Evolutionary conservation across 2,113 vertebrate species (phyloP), one percentile per base, ranked within the genome.

Genomic region (Gymnocephalus cernua): DNA sequence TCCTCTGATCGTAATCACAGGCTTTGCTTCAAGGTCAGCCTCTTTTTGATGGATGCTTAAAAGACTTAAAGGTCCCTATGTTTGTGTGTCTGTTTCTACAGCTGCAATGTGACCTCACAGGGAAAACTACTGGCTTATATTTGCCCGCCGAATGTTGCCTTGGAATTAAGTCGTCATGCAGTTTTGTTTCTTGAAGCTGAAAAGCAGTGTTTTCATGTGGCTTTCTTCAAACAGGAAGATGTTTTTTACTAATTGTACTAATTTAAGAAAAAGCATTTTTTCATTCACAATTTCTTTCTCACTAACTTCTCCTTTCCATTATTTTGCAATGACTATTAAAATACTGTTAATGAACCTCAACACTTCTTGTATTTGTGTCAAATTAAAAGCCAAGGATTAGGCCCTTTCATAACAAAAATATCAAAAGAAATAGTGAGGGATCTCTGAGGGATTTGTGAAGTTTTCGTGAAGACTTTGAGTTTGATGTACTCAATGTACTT

Each of bases 1-100:
- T 67, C 23, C 32, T 73, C 29, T 67, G 74, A 75, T 73, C 35
- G 8, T 47, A 35, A 84, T 80, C 56, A 50, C 71, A 77, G 51
- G 41, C 29, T n/a, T 19, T 35, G 18, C 35, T 67, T 50, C 59
- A 59, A 77, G 74, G 74, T 79, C 69, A 74, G 54, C 16, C 12
- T 19, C 18, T 66, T 13, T 75, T 16, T 74, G 53, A 77, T 77
- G 44, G 64, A 71, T 38, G 59, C 25, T 23, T 25, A 16, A 79
- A 69, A 76, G 48, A 73, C 77, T 54, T 47, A 72, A 81, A 69
- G 65, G 70, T 63, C 12, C 53, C 11, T 15, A 1, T 32, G 16
- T 58, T 7, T 57, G 29, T 32, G 38, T 51, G 23, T 72, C 25
- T 35, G 27, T 45, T 21, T 27, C 12, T 47, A 19, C 53, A 23